Percentiles rank a stretch among this genome's conserved stretches.
Evolutionary conservation across 2,888 invertebrate species (phyloP).

Genomic region (Pristionchus japonicus): DNA sequence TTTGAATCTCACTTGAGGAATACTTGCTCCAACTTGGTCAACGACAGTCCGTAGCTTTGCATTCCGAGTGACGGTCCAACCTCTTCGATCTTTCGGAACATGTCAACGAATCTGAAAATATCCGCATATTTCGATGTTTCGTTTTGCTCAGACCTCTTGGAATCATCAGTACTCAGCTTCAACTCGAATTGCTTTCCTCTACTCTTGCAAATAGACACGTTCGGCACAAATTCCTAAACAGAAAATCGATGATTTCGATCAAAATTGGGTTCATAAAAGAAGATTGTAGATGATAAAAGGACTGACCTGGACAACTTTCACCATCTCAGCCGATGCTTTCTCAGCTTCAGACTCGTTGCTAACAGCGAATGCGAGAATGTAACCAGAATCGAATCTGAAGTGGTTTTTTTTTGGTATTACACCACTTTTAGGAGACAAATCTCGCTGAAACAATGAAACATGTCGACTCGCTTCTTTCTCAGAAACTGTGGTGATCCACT

Average conservation of each 20-base stretch:
- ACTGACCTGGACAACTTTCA: slow-evolving; percentile 28
- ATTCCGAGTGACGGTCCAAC: no score
- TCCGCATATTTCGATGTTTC: slow-evolving; percentile 69
- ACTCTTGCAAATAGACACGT: slow-evolving; percentile 10
- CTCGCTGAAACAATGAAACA: neutral
- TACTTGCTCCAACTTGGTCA: no score
- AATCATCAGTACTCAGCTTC: neutral
- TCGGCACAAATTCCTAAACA: slow-evolving; percentile 10
- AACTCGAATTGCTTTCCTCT: slow-evolving; percentile 59
- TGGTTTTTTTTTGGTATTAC: neutral
- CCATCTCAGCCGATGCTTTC: neutral
- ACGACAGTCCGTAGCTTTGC: no score
- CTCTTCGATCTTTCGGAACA: no score
- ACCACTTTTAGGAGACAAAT: no score
- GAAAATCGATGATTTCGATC: no score
- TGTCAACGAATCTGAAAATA: no score
- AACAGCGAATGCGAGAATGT: slow-evolving; percentile 60
- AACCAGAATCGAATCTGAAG: slow-evolving; percentile 67
- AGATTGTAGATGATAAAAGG: no score
- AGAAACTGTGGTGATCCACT: no score
- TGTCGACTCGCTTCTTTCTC: neutral
- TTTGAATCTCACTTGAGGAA: slow-evolving; percentile 56
- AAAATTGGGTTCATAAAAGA: no score
- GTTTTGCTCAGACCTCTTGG: no score
- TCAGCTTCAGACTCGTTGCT: neutral